phyloP scores from a whole-genome alignment of 2,888 invertebrate species.

The Hyles lineata region DNA sequence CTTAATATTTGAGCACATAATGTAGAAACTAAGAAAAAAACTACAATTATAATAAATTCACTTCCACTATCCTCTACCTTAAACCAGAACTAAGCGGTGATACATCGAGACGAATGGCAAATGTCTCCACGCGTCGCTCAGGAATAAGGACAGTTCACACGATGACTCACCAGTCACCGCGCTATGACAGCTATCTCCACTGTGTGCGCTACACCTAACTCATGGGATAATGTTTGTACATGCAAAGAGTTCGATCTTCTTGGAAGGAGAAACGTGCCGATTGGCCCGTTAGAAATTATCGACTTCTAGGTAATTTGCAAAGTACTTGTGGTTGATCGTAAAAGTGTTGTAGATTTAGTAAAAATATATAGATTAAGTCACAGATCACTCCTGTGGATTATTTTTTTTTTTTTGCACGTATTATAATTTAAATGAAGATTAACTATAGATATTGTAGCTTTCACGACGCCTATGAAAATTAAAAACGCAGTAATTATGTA shows the following conservation, averaged over 20 bases:
- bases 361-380: too few species aligned
- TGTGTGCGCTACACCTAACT: conserved; percentile 40
- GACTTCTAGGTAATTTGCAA: background rate
- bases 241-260: conserved; percentile 31
- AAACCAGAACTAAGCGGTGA: background rate
- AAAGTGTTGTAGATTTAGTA: background rate
- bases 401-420: too few species aligned
- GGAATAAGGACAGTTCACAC: conserved; percentile 61
- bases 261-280: background rate
- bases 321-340: background rate
- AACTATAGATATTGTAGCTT: too few species aligned
- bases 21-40: too few species aligned
- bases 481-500: too few species aligned
- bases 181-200: conserved; percentile 27
- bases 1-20: too few species aligned
- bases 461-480: too few species aligned
- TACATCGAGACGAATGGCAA: conserved; percentile 40
- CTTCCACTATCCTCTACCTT: background rate
- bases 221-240: conserved; percentile 40
- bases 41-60: background rate
- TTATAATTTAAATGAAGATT: too few species aligned
- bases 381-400: too few species aligned
- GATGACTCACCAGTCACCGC: conserved; percentile 51
- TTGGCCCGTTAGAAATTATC: background rate
- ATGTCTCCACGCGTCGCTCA: conserved; percentile 60